A percentile compares a stretch with the other conserved stretches of the same genome.
Evolutionary conservation across 2,888 invertebrate species (phyloP).

Genomic region (Deroplatys truncata): DNA sequence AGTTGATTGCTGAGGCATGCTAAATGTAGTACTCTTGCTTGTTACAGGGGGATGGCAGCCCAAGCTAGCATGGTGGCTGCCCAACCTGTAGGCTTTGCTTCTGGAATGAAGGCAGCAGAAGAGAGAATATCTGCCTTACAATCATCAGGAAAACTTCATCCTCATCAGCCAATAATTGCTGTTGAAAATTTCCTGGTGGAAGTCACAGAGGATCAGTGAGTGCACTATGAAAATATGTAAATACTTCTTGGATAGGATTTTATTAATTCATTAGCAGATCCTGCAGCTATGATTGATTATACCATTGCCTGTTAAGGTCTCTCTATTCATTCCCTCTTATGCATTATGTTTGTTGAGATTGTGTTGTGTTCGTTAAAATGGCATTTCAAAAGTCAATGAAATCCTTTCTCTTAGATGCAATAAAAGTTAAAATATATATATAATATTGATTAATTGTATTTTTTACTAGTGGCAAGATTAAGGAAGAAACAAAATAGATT

Average conservation of each 20-base stretch:
- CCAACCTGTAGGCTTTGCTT: slow-evolving; percentile 75
- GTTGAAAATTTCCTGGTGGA: slow-evolving; percentile 74
- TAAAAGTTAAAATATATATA: no score
- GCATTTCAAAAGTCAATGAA: no score
- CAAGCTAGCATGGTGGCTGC: slow-evolving; percentile 60
- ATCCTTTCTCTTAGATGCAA: no score
- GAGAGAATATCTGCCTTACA: slow-evolving; percentile 63
- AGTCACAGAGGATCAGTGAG: slow-evolving; percentile 57
- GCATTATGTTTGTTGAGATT: no score
- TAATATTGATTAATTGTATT: no score
- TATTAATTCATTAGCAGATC: neutral
- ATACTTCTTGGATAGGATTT: neutral
- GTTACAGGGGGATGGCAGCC: slow-evolving; percentile 57
- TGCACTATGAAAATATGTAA: neutral
- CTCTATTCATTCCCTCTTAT: no score
- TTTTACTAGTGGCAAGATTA: no score
- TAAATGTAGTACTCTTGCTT: neutral
- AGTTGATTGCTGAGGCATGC: no score
- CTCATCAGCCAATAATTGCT: slow-evolving; percentile 65
- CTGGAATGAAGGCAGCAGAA: slow-evolving; percentile 69
- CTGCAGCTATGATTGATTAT: no score
- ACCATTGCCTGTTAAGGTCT: no score
- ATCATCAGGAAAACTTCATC: slow-evolving; percentile 53
- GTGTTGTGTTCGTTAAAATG: no score
- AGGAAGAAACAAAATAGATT: no score